phyloP scores from a whole-genome alignment of 2,797 vertebrate species.

The Diplodus puntazzo region DNA sequence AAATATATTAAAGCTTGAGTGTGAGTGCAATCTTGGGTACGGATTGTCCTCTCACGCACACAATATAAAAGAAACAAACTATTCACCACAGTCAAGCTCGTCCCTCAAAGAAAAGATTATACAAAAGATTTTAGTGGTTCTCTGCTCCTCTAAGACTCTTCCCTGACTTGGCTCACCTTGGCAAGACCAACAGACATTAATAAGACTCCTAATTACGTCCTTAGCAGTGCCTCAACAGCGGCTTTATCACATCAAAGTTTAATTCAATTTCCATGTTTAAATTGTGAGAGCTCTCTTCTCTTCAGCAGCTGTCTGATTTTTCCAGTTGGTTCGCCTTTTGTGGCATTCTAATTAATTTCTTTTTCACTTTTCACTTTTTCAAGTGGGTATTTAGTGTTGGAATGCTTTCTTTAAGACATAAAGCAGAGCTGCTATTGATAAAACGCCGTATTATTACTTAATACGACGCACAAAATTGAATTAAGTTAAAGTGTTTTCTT shows the following conservation, averaged over 20 bases:
- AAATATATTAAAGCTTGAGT: slow-evolving; percentile 27
- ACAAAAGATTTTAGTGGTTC: slow-evolving; percentile 48
- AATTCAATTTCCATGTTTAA: slow-evolving; percentile 47
- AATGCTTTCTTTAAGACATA: slow-evolving; percentile 38
- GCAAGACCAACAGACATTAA: slow-evolving; percentile 51
- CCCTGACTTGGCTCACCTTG: slow-evolving; percentile 68
- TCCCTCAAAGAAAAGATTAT: slow-evolving; percentile 40
- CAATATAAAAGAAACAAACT: slow-evolving; percentile 47
- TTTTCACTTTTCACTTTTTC: slow-evolving; percentile 31
- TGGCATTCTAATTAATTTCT: slow-evolving; percentile 49
- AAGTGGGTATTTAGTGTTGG: slow-evolving; percentile 40
- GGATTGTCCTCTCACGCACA: slow-evolving; percentile 20
- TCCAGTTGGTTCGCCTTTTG: slow-evolving; percentile 30
- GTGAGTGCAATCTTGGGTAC: slow-evolving; percentile 11
- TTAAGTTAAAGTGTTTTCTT: slow-evolving; percentile 20
- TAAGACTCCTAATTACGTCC: slow-evolving; percentile 57
- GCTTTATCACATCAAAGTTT: slow-evolving; percentile 35
- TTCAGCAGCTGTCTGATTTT: slow-evolving; percentile 9
- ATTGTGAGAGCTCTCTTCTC: slow-evolving; percentile 14
- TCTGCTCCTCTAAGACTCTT: slow-evolving; percentile 48
- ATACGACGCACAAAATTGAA: background rate
- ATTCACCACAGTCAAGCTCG: slow-evolving; percentile 39
- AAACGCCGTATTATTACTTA: slow-evolving; percentile 27
- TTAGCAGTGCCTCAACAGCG: slow-evolving; percentile 52
- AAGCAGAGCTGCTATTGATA: slow-evolving; percentile 15